These are phyloP conservation scores for Parochlus steinenii DNA, from an alignment of 2,888 invertebrate genomes.

Conservation along the genomic window DNA sequence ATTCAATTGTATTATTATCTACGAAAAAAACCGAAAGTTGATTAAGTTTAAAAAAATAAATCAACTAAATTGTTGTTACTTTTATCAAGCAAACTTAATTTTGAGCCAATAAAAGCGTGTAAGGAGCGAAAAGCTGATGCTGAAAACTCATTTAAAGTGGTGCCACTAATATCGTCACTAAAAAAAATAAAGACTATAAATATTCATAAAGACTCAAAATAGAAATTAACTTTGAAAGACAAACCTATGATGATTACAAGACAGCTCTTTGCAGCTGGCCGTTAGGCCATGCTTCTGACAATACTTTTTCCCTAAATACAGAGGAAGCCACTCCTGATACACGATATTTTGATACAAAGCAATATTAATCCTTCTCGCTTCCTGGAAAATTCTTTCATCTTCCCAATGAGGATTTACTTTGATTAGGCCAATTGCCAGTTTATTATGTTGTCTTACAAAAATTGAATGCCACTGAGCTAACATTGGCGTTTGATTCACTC, in stretches of 20 bases:
- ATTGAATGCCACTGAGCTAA: slow-evolving; percentile 36
- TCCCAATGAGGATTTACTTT: slow-evolving; percentile 35
- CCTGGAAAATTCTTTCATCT: slow-evolving; percentile 34
- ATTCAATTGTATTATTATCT: slow-evolving; percentile 3
- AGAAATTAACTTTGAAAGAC: too few species aligned
- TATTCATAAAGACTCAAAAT: too few species aligned
- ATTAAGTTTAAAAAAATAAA: too few species aligned
- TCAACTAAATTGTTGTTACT: too few species aligned
- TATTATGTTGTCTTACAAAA: slow-evolving; percentile 38
- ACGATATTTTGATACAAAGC: slow-evolving; percentile 35
- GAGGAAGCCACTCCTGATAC: slow-evolving; percentile 33
- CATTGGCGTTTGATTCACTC: slow-evolving; percentile 38
- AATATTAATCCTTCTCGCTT: slow-evolving; percentile 32
- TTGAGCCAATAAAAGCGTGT: slow-evolving; percentile 38
- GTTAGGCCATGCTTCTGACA: too few species aligned
- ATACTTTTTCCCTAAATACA: slow-evolving; percentile 10
- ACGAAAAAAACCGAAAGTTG: too few species aligned
- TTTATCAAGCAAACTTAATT: slow-evolving; percentile 23
- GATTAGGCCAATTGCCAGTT: slow-evolving; percentile 29
- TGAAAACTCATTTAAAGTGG: slow-evolving; percentile 48
- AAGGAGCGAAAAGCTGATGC: slow-evolving; percentile 64
- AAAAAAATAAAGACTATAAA: too few species aligned
- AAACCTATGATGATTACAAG: too few species aligned
- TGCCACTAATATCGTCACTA: slow-evolving; percentile 27
- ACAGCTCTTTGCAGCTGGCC: slow-evolving; percentile 4